Percentiles rank a stretch among this genome's conserved stretches.
Evolutionary conservation across 2,888 invertebrate species (phyloP).

Genomic region (Hydroisotoma schaefferi): DNA sequence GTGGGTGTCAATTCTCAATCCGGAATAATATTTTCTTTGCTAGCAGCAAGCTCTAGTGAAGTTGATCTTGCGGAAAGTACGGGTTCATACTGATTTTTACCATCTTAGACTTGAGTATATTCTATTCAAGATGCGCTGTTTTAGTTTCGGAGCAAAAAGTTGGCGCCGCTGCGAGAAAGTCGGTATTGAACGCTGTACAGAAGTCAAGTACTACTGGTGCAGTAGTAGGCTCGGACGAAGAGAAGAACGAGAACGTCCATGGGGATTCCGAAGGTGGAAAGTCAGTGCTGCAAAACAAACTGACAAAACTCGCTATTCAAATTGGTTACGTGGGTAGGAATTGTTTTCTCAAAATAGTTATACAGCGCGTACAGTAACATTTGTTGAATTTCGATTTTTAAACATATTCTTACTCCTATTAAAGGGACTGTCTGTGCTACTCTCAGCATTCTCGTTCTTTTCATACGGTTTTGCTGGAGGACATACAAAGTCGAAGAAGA

Average conservation of each 20-base stretch:
- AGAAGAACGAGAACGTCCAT: constrained; percentile 45
- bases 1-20: constrained; percentile 98
- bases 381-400: no score
- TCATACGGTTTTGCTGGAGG: constrained; percentile 87
- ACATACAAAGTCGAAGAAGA: constrained; percentile 74
- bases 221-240: no score
- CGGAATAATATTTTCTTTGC: constrained; percentile 97
- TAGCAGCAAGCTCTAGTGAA: constrained; percentile 70
- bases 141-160: not conserved
- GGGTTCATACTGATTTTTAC: no score
- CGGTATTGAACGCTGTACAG: constrained; percentile 3
- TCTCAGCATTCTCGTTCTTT: constrained; percentile 89
- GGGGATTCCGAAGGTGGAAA: constrained; percentile 68
- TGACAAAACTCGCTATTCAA: constrained; percentile 96
- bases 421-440: constrained; percentile 90
- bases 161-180: not conserved
- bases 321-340: constrained; percentile 89
- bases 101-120: no score
- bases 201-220: not conserved
- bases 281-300: constrained; percentile 95
- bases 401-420: not conserved
- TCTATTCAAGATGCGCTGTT: not conserved
- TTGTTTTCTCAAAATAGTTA: not conserved
- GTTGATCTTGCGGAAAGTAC: no score
- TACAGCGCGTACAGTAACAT: not conserved